Evolutionary conservation across 2,113 vertebrate species (phyloP).

Genomic region (Callipepla squamata): DNA sequence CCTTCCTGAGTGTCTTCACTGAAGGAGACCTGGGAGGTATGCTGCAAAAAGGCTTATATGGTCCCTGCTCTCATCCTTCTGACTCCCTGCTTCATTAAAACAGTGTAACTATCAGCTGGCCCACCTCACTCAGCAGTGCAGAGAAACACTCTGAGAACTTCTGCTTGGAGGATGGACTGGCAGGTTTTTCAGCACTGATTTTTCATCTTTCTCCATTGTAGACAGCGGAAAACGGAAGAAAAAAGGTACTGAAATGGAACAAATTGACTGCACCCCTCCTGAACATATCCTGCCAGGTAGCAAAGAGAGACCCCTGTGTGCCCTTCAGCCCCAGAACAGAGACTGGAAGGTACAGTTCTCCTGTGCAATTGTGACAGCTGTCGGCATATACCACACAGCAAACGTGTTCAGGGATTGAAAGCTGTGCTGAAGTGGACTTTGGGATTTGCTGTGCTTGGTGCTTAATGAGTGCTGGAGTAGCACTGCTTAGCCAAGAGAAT

Average conservation of each 20-base stretch:
- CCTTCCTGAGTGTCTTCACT: constrained; percentile 95
- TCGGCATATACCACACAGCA: constrained; percentile 1
- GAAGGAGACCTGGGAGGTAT: constrained; percentile 96
- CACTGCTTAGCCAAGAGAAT: constrained; percentile 36
- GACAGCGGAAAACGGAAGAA: constrained; percentile 95
- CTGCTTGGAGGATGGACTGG: background rate
- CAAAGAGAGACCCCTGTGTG: constrained; percentile 92
- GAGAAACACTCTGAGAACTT: background rate
- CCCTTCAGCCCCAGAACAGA: constrained; percentile 96
- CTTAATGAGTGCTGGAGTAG: background rate
- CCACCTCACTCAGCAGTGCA: background rate
- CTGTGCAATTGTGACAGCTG: background rate
- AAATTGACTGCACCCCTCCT: constrained; percentile 97
- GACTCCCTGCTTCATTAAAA: background rate
- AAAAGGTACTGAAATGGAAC: constrained; percentile 93
- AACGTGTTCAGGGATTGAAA: constrained; percentile 19
- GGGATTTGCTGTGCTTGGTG: constrained; percentile 48
- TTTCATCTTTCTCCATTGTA: constrained; percentile 56
- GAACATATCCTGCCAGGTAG: constrained; percentile 96
- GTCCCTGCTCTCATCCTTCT: background rate
- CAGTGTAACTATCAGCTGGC: background rate
- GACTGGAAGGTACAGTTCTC: constrained; percentile 92
- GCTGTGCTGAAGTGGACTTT: constrained; percentile 41
- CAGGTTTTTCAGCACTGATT: background rate
- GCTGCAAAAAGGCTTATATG: background rate